Percentiles rank a stretch among this genome's conserved stretches.
phyloP scores from a whole-genome alignment of 2,888 invertebrate genomes.

The Pristionchus maxplancki region DNA sequence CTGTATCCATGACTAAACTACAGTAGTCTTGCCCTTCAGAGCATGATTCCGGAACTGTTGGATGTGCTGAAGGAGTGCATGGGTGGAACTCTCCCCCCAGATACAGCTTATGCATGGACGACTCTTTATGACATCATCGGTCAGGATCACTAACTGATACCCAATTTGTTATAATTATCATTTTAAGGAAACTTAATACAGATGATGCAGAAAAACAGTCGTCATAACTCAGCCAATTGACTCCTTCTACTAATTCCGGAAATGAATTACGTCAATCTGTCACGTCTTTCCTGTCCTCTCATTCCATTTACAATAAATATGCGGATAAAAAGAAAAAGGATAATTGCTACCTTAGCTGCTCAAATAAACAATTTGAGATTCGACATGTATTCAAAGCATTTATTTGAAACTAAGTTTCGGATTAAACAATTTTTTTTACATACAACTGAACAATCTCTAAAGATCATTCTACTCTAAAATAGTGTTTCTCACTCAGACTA shows the following conservation, averaged over 20 bases:
- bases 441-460: conserved; percentile 9
- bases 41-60: conserved; percentile 42
- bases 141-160: too few species aligned
- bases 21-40: conserved; percentile 18
- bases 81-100: conserved; percentile 56
- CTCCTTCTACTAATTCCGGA: background rate
- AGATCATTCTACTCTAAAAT: conserved; percentile 12
- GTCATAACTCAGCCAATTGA: background rate
- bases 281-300: background rate
- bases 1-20: background rate
- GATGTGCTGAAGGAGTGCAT: conserved; percentile 48
- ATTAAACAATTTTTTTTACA: background rate
- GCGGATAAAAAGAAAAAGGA: too few species aligned
- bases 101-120: conserved; percentile 65
- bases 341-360: too few species aligned
- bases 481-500: background rate
- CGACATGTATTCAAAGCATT: background rate
- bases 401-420: conserved; percentile 30
- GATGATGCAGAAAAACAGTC: conserved; percentile 29
- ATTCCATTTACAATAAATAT: background rate
- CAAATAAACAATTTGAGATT: too few species aligned
- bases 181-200: background rate
- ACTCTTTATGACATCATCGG: conserved; percentile 71
- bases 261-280: background rate
- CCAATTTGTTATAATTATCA: too few species aligned